Evolutionary conservation across 2,888 invertebrate species (phyloP).

Genomic region (Syrphus vitripennis): DNA sequence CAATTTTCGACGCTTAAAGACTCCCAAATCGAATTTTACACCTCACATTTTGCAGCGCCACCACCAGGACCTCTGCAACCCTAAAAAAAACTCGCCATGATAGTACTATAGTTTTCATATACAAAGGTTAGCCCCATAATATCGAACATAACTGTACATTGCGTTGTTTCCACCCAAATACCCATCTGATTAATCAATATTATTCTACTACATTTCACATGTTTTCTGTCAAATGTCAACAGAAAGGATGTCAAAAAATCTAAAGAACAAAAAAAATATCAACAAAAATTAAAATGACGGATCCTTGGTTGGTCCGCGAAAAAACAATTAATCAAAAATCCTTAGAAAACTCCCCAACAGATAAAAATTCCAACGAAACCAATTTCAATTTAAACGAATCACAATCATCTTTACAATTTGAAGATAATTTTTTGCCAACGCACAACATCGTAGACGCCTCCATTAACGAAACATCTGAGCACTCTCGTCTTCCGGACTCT

Average conservation of each 20-base stretch:
- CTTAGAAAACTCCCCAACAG: constrained; percentile 48
- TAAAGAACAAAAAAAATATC: constrained; percentile 30
- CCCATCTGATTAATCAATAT: background rate
- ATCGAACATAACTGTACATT: constrained; percentile 10
- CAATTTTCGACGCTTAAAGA: too few relatives aligned
- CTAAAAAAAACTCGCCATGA: too few relatives aligned
- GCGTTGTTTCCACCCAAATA: background rate
- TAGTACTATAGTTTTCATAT: too few relatives aligned
- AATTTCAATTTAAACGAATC: constrained; percentile 21
- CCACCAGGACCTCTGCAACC: too few relatives aligned
- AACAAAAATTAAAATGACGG: constrained; percentile 72
- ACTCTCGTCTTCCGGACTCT: constrained; percentile 81
- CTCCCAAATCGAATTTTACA: too few relatives aligned
- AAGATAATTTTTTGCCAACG: constrained; percentile 83
- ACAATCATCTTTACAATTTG: constrained; percentile 79
- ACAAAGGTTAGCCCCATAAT: too few relatives aligned
- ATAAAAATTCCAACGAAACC: constrained; percentile 39
- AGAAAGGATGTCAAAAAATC: constrained; percentile 36
- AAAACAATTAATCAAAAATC: constrained; percentile 48
- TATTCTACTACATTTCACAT: background rate
- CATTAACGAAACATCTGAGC: constrained; percentile 78
- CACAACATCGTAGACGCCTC: constrained; percentile 76
- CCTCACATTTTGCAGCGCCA: too few relatives aligned
- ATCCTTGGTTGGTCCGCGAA: constrained; percentile 76
- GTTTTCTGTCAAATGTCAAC: background rate